Percentiles rank a stretch among this genome's conserved stretches.
Evolutionary conservation across 1,140 invertebrate genomes (phyloP).

Genomic region (Brachionus plicatilis): DNA sequence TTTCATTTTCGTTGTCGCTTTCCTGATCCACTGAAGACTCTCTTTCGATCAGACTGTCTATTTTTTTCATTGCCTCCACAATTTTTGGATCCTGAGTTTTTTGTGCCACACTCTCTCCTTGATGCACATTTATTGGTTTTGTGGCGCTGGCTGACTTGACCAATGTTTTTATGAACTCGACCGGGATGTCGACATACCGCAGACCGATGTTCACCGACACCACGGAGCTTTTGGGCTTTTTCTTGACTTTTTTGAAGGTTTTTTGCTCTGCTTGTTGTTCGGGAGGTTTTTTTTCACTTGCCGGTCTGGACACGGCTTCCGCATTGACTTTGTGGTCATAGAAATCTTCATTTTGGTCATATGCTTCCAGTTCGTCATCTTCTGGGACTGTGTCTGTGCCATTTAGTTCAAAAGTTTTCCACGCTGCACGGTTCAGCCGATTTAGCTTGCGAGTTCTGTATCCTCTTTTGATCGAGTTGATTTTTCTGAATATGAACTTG

Average conservation of each 20-base stretch:
- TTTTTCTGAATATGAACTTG: constrained; percentile 18
- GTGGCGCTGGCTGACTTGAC: background rate
- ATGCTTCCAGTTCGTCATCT: background rate
- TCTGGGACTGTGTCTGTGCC: background rate
- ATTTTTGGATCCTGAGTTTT: background rate
- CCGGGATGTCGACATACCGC: background rate
- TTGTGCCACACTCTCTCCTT: background rate
- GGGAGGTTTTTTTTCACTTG: background rate
- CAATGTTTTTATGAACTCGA: background rate
- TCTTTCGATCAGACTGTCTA: background rate
- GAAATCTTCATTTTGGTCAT: background rate
- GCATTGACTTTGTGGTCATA: background rate
- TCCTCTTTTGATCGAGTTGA: constrained; percentile 15
- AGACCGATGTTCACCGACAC: background rate
- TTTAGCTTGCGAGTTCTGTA: background rate
- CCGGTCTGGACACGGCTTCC: background rate
- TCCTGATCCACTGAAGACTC: background rate
- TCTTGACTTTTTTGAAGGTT: background rate
- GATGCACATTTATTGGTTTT: background rate
- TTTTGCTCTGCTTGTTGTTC: background rate
- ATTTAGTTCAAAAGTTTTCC: background rate
- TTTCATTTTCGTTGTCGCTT: background rate
- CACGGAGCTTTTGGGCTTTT: background rate
- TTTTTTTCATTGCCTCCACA: constrained; percentile 6
- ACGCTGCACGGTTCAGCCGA: background rate